Conservation (phyloP, 2,797 vertebrate genomes). For the Oreortyx pictus region DNA sequence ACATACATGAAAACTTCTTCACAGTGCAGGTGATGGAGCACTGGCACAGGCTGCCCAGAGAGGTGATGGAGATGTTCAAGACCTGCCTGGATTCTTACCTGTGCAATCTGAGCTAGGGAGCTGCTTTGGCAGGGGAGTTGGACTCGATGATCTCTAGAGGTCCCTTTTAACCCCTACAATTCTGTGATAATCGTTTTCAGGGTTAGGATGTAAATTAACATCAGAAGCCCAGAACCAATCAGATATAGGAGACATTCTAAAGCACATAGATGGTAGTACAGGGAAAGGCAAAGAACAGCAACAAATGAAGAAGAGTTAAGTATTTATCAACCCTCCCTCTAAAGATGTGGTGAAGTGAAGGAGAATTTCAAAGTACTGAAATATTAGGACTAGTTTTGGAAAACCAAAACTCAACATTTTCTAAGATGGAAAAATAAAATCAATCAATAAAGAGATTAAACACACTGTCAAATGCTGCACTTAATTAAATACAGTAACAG, state of each 20-base stretch:
- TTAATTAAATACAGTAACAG: not conserved
- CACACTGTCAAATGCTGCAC: not conserved
- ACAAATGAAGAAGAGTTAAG: not conserved
- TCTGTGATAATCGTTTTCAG: not conserved
- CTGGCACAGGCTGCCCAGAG: too few species aligned
- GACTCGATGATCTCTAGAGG: too few species aligned
- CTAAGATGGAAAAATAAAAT: not conserved
- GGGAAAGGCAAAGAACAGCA: not conserved
- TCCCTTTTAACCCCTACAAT: too few species aligned
- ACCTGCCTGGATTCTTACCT: too few species aligned
- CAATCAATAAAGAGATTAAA: not conserved
- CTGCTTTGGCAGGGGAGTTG: too few species aligned
- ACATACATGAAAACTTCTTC: too few species aligned
- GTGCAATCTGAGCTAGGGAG: too few species aligned
- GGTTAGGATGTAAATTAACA: not conserved
- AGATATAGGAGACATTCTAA: not conserved
- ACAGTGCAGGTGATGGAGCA: too few species aligned
- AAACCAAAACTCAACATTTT: not conserved
- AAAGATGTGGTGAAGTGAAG: not conserved
- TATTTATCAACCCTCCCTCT: not conserved
- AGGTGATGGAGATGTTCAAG: too few species aligned
- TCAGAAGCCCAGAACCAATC: not conserved
- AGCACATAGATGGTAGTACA: not conserved
- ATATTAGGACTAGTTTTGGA: not conserved
- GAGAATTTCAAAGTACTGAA: not conserved